A percentile compares a stretch with the other conserved stretches of the same genome.
phyloP scores from a whole-genome alignment of 2,797 vertebrate genomes.

The Tinamus major region DNA sequence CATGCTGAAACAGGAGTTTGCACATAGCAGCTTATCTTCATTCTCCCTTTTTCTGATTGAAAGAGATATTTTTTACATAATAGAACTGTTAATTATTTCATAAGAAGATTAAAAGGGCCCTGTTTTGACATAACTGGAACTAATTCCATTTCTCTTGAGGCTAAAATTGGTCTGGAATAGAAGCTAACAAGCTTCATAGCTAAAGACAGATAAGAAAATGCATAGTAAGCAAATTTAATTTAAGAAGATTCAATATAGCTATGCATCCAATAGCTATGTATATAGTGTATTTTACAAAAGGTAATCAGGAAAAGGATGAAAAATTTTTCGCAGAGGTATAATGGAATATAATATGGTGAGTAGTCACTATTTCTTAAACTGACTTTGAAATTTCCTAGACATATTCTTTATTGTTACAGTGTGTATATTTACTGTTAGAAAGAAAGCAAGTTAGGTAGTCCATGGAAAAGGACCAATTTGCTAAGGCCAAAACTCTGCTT shows the following conservation, averaged over 20 bases:
- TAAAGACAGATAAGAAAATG: slow-evolving; percentile 29
- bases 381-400: not conserved
- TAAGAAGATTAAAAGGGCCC: slow-evolving; percentile 37
- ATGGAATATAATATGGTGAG: not conserved
- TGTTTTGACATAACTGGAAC: slow-evolving; percentile 53
- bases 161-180: slow-evolving; percentile 23
- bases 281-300: not conserved
- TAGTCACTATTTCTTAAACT: not conserved
- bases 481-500: not conserved
- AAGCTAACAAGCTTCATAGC: not conserved
- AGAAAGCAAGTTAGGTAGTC: not conserved
- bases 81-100: slow-evolving; percentile 48
- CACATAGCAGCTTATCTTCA: slow-evolving; percentile 12
- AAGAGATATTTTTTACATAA: slow-evolving; percentile 40
- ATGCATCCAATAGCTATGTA: not conserved
- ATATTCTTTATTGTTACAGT: not conserved
- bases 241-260: not conserved
- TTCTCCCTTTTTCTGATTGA: slow-evolving; percentile 50
- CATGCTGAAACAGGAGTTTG: not conserved
- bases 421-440: not conserved
- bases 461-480: not conserved
- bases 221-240: not conserved
- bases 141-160: slow-evolving; percentile 39
- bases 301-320: not conserved
- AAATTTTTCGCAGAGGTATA: not conserved